Evolutionary conservation across 2,113 vertebrate species (phyloP).

Genomic region (Mystacornis crossleyi): DNA sequence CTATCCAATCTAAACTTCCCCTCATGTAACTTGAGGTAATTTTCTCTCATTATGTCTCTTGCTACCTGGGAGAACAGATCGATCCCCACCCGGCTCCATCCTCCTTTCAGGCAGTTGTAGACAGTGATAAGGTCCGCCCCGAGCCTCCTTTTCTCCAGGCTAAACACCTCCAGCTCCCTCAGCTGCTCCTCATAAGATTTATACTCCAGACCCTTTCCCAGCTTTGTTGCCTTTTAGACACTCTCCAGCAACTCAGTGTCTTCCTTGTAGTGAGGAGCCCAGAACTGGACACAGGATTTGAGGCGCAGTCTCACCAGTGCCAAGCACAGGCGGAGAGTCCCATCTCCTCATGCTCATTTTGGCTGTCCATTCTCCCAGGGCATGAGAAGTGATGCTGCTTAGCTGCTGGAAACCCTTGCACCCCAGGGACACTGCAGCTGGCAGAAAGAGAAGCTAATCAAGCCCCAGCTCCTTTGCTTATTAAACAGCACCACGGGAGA

Average conservation of each 20-base stretch:
- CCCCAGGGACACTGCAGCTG: neutral
- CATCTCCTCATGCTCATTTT: neutral
- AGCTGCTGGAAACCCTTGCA: neutral
- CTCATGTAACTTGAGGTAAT: neutral
- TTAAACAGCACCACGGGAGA: neutral
- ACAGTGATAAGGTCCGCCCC: neutral
- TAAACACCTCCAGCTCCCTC: neutral
- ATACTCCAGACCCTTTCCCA: neutral
- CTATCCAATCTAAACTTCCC: neutral
- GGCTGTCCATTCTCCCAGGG: neutral
- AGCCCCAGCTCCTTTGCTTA: neutral
- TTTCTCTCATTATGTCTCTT: neutral
- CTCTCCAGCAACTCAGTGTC: fast-evolving
- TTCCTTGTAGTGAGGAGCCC: neutral
- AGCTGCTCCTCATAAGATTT: fast-evolving
- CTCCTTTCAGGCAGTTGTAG: neutral
- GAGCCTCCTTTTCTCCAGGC: neutral
- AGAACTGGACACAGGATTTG: neutral
- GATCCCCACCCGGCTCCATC: fast-evolving
- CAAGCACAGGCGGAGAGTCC: neutral
- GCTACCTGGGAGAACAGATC: neutral
- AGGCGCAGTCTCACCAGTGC: neutral
- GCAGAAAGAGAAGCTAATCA: neutral
- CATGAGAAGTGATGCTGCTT: fast-evolving
- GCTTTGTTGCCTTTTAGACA: neutral